Conservation (phyloP, 2,797 vertebrate species). For the Pangasius larnaudii region DNA sequence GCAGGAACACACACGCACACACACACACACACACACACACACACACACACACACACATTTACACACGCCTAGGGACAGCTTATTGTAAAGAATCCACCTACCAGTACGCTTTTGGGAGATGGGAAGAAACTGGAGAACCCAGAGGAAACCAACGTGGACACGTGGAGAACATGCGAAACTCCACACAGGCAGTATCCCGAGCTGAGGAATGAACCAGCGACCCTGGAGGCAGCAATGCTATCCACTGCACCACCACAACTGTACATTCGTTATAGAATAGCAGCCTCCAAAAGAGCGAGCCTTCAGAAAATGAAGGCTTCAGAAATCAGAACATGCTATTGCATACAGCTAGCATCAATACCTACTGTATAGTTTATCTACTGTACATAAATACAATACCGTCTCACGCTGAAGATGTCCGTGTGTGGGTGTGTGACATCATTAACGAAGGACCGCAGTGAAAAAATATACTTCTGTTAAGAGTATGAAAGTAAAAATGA, state of each 20-base stretch:
- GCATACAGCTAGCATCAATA: not conserved
- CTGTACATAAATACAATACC: too few relatives aligned
- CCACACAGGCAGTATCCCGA: not conserved
- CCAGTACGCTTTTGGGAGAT: not conserved
- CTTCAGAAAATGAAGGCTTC: not conserved
- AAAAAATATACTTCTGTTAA: not conserved
- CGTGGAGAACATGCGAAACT: not conserved
- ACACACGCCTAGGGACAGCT: not conserved
- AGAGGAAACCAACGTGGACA: not conserved
- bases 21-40: not conserved
- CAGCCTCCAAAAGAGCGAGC: not conserved
- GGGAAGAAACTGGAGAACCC: not conserved
- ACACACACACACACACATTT: not conserved
- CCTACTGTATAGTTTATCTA: not conserved
- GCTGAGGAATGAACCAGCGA: not conserved
- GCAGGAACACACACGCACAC: not conserved
- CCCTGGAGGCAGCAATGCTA: not conserved
- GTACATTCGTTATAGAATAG: not conserved
- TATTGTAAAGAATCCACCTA: not conserved
- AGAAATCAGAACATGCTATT: too few relatives aligned
- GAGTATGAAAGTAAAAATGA: too few relatives aligned
- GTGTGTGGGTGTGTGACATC: not conserved
- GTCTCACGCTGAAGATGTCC: not conserved
- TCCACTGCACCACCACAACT: not conserved
- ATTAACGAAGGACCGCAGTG: not conserved